phyloP scores from a whole-genome alignment of 2,113 vertebrate species.

The Trochalopteron elliotii region DNA sequence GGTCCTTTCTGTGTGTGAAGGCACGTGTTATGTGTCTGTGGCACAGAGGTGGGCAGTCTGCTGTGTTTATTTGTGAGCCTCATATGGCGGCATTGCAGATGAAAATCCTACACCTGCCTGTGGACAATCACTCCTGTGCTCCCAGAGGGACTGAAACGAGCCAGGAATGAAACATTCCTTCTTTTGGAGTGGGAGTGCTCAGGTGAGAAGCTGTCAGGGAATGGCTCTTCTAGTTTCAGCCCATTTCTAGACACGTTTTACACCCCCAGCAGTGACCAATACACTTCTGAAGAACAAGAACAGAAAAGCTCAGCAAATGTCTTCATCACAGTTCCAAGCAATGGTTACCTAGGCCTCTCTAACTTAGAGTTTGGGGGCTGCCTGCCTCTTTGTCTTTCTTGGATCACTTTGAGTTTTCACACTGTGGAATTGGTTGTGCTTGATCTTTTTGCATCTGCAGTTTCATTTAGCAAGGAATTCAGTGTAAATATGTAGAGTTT shows the following conservation, averaged over 20 bases:
- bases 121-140: not conserved
- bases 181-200: rapidly evolving
- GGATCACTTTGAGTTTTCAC: not conserved
- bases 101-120: not conserved
- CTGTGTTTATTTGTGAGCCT: not conserved
- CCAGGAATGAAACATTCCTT: not conserved
- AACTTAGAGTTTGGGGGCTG: not conserved
- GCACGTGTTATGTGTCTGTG: not conserved
- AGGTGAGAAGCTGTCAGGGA: not conserved
- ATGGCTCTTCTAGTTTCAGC: not conserved
- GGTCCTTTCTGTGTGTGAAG: not conserved
- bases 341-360: not conserved
- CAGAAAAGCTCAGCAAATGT: not conserved
- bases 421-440: not conserved
- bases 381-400: not conserved
- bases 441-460: not conserved
- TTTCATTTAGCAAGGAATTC: not conserved
- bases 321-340: not conserved
- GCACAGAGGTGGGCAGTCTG: not conserved
- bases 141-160: not conserved
- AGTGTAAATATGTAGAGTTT: not conserved
- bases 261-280: not conserved
- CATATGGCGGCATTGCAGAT: rapidly evolving
- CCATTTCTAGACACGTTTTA: not conserved
- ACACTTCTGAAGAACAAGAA: not conserved